Conservation (phyloP, 2,888 invertebrate species). For the Urechis unicinctus region DNA sequence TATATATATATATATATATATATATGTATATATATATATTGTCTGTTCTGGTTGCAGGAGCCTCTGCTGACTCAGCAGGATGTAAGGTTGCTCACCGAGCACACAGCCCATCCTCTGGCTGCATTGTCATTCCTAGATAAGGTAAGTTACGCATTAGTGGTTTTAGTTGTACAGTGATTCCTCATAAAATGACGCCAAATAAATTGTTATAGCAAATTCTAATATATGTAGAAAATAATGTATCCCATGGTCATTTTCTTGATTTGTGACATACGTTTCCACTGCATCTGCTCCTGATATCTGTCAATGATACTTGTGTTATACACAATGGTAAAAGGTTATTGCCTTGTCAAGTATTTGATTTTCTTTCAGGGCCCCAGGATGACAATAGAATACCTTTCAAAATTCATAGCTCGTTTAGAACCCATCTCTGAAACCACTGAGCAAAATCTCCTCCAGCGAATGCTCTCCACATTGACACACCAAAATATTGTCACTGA, state of each 20-base stretch:
- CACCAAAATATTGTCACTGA: slow-evolving; percentile 20
- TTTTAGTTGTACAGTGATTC: too few relatives aligned
- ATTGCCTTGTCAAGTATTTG: too few relatives aligned
- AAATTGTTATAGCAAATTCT: too few relatives aligned
- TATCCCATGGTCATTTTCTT: too few relatives aligned
- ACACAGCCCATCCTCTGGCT: slow-evolving; percentile 7
- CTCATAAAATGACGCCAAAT: too few relatives aligned
- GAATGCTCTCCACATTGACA: slow-evolving; percentile 16
- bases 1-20: too few relatives aligned
- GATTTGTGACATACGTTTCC: too few relatives aligned
- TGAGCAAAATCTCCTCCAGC: slow-evolving; percentile 12
- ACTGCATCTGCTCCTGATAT: too few relatives aligned
- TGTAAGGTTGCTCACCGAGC: slow-evolving; percentile 60
- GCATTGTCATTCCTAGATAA: slow-evolving; percentile 16
- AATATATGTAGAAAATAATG: too few relatives aligned
- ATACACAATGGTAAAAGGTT: too few relatives aligned
- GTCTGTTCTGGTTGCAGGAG: slow-evolving; percentile 39
- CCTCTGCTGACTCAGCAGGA: slow-evolving; percentile 62
- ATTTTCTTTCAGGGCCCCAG: slow-evolving; percentile 9
- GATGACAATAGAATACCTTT: slow-evolving; percentile 6
- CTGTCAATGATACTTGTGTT: too few relatives aligned
- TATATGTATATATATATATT: too few relatives aligned
- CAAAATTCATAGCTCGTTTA: slow-evolving; percentile 11
- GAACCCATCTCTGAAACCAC: slow-evolving; percentile 5
- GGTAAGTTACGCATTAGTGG: slow-evolving; percentile 15